Percentiles rank a stretch among this genome's conserved stretches.
phyloP scores from a whole-genome alignment of 2,113 vertebrate genomes.

The Mellivora capensis region DNA sequence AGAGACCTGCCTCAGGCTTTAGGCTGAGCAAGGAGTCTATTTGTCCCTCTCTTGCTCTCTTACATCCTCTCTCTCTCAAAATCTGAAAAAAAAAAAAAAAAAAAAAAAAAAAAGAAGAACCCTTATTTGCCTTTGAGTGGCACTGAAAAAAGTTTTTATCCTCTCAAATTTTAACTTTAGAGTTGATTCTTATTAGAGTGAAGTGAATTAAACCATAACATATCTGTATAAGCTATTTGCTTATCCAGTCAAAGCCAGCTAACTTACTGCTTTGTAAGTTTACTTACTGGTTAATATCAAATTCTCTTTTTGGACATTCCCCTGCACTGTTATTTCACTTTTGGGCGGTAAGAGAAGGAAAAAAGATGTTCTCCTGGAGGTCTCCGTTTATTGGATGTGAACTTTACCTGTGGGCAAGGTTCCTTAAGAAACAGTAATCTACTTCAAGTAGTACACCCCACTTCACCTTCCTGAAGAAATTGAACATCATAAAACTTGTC shows the following conservation, averaged over 20 bases:
- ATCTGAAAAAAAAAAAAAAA: background rate
- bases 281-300: background rate
- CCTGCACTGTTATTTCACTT: background rate
- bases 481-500: background rate
- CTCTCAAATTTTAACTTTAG: slow-evolving; percentile 5
- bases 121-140: background rate
- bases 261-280: background rate
- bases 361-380: background rate
- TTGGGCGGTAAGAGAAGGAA: background rate
- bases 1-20: background rate
- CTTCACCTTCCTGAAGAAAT: background rate
- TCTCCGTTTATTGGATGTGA: background rate
- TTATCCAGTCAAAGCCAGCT: background rate
- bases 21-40: background rate
- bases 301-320: background rate
- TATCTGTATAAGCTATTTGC: background rate
- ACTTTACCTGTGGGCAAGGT: background rate
- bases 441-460: background rate
- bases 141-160: background rate
- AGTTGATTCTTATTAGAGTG: background rate
- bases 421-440: background rate
- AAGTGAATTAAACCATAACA: background rate
- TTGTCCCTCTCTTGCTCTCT: background rate
- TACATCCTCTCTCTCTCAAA: background rate
- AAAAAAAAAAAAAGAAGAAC: background rate